These are phyloP conservation scores for Xanthia togata DNA, from an alignment of 2,888 invertebrate genomes.

Conservation along the genomic window DNA sequence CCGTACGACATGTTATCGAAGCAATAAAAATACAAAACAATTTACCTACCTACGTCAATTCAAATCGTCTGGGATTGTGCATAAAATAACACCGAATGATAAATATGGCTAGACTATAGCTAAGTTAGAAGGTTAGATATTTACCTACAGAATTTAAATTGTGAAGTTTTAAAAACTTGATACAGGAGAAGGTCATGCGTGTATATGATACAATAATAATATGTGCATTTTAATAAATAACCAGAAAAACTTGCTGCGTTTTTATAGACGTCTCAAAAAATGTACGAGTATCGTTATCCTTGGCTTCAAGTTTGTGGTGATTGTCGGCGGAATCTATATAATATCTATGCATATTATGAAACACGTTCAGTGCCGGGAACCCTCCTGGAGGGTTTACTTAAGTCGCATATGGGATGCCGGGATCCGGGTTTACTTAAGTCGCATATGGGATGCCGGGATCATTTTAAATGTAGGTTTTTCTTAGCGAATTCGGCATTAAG, in stretches of 20 bases:
- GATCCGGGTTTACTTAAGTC: no score
- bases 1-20: no score
- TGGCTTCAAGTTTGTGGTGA: neutral
- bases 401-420: no score
- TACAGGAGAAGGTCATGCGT: neutral
- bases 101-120: neutral
- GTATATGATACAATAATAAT: neutral
- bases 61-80: constrained; percentile 19
- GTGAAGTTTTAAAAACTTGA: neutral
- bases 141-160: neutral
- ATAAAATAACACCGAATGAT: constrained; percentile 19
- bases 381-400: no score
- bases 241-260: neutral
- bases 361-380: no score
- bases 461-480: no score
- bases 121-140: neutral
- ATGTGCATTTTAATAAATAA: neutral
- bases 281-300: neutral
- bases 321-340: no score
- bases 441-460: no score
- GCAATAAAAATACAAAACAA: constrained; percentile 5
- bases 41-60: constrained; percentile 28
- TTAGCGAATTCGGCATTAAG: no score
- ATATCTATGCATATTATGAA: no score
- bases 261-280: neutral